Base-by-base conservation (phyloP, 2,888 invertebrate genomes). In the Drosophila eohydei region DNA sequence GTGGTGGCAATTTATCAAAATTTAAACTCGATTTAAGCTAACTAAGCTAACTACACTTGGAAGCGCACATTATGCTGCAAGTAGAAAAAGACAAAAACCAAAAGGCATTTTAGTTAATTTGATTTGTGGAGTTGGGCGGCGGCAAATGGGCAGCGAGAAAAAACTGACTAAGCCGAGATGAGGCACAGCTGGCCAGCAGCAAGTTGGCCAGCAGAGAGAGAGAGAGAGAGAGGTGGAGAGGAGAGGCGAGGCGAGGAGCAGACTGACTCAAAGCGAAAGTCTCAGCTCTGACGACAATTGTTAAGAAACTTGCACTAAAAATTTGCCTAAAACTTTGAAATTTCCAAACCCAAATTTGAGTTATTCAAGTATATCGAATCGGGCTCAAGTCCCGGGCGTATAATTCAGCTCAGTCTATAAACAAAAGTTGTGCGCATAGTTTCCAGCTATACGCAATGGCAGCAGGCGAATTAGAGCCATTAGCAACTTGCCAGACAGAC, bases 1-100 rank as follows among this genome's bases (percentile, higher is more conserved):
- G 50, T 72, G 68, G 57, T 56, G 70, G 87, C 73, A 81, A 85
- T 85, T 85, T 81, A 89, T 85, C 84, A 85, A 85, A 89, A 79
- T 87, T 87, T 71, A 79, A 85, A 87, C 77, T 72, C 80, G 82
- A 79, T 87, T 87, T 84, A 87, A 89, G 84, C 84, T 76, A 79
- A 67, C 80, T 76, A 77, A 79, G 76, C 76, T 78, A 79, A 76
- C 76, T 77, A 80, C 56, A 60, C 76, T 81, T 91, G 88, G 90
- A 91, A 91, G 86, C 90, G 92, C 81, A 91, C 91, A 88, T 78
- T 86, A 78, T 81, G 91, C 80, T 90, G 92, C 91, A 87, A 87
- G 81, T 92, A 91, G 83, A 76, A 90, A 88, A 88, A 88, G 90
- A 79, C 86, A 85, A 91, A 90, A 90, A 88, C 84, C 89, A 91